Evolutionary conservation across 2,113 vertebrate genomes (phyloP), one percentile per base, ranked within the genome.

Genomic region (Clupea harengus): DNA sequence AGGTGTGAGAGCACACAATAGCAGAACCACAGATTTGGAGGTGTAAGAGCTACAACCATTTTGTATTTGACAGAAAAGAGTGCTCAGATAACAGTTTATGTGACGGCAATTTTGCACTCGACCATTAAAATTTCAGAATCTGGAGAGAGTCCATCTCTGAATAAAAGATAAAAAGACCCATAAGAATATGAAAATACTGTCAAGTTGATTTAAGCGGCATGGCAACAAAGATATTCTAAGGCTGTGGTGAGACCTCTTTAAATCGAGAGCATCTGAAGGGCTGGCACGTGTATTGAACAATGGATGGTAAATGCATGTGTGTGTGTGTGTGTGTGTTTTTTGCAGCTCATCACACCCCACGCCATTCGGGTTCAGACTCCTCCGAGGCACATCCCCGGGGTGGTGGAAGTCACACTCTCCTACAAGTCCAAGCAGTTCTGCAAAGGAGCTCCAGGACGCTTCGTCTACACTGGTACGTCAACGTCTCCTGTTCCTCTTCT

Each of bases 371-470:
- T 97, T 83, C 96, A 97, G 95, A 97, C 96, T 0, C 96, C 96
- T 0, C 96, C 96, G 0, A 91, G 96, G 50, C 96, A 97, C 93
- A 97, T 97, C 91, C 96, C 96, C 0, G 96, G 96, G 4, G 96
- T 97, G 49, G 96, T 97, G 90, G 96, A 97, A 88, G 96, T 96
- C 90, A 97, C 96, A 0, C 93, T 97, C 0, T 97, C 96, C 88
- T 97, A 97, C 93, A 97, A 97, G 82, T 96, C 96, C 87, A 97
- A 96, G 90, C 96, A 97, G 81, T 97, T 97, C 93, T 97, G 96
- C 94, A 97, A 96, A 89, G 96, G 96, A 45, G 95, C 96, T 0
- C 96, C 96, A 0, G 96, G 96, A 3, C 95, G 96, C 85, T 97
- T 97, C 45, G 95, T 97, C 85, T 97, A 97, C 93, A 97, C 96